Evolutionary conservation across 2,797 vertebrate species (phyloP).

Genomic region (Otolemur crassicaudatus): DNA sequence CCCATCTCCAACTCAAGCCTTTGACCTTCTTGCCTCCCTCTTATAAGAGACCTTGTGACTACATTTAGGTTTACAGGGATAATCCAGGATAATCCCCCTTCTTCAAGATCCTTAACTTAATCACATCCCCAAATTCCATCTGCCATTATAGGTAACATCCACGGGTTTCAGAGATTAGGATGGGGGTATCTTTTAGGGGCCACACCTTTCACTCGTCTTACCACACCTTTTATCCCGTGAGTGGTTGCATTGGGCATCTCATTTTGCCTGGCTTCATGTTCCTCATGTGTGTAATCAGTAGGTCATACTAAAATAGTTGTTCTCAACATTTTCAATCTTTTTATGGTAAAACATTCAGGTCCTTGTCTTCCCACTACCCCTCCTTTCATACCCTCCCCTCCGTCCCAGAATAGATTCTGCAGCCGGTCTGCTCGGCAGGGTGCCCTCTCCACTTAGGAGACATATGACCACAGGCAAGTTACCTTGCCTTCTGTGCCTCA

Average conservation of each 20-base stretch:
- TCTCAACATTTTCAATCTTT: not conserved
- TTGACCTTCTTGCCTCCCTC: not conserved
- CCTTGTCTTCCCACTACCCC: not conserved
- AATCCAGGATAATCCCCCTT: not conserved
- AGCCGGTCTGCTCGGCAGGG: not conserved
- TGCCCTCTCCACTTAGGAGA: not conserved
- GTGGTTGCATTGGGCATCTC: not conserved
- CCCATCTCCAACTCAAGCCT: not conserved
- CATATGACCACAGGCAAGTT: not conserved
- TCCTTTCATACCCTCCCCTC: no score
- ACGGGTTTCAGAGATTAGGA: not conserved
- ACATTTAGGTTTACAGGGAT: not conserved
- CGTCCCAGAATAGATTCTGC: not conserved
- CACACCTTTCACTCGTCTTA: not conserved
- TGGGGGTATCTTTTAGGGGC: not conserved
- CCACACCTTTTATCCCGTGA: not conserved
- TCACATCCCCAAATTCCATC: not conserved
- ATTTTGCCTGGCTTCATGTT: not conserved
- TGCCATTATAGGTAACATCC: not conserved
- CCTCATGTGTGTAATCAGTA: not conserved
- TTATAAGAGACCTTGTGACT: not conserved
- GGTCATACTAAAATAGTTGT: not conserved
- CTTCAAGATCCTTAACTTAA: not conserved
- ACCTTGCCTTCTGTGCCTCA: not conserved
- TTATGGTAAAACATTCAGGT: not conserved